Percentiles rank a stretch among this genome's conserved stretches.
These are phyloP conservation scores for Hozukius guyotensis DNA, from an alignment of 2,797 vertebrate genomes.

Conservation along the genomic window DNA sequence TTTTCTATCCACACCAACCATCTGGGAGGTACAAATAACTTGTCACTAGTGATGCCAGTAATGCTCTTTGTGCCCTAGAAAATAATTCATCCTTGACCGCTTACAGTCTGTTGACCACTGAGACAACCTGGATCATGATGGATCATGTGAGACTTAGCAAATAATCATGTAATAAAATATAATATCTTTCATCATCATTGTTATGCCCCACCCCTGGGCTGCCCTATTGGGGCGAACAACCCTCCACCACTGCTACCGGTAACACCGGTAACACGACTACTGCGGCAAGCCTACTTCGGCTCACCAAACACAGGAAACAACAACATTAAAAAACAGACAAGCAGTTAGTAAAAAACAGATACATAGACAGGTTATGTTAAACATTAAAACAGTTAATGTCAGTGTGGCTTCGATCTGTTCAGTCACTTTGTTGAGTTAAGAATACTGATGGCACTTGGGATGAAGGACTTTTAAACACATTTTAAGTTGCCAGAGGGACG, in stretches of 20 bases:
- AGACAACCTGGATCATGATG: background rate
- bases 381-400: too few species aligned
- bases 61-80: constrained; percentile 31
- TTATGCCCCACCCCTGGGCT: background rate
- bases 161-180: background rate
- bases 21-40: constrained; percentile 54
- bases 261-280: background rate
- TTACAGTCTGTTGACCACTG: constrained; percentile 5
- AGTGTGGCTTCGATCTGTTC: too few species aligned
- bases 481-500: background rate
- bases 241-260: background rate
- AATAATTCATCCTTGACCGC: constrained; percentile 33
- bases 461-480: background rate
- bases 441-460: background rate
- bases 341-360: too few species aligned
- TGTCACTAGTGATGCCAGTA: constrained; percentile 25
- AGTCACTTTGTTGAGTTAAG: background rate
- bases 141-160: background rate
- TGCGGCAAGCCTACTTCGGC: background rate
- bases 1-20: constrained; percentile 39
- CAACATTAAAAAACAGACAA: too few species aligned
- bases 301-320: background rate
- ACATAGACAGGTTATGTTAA: too few species aligned
- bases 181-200: background rate
- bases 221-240: background rate